Evolutionary conservation across 1,140 invertebrate genomes (phyloP).

Genomic region (Drosophila gunungcola): DNA sequence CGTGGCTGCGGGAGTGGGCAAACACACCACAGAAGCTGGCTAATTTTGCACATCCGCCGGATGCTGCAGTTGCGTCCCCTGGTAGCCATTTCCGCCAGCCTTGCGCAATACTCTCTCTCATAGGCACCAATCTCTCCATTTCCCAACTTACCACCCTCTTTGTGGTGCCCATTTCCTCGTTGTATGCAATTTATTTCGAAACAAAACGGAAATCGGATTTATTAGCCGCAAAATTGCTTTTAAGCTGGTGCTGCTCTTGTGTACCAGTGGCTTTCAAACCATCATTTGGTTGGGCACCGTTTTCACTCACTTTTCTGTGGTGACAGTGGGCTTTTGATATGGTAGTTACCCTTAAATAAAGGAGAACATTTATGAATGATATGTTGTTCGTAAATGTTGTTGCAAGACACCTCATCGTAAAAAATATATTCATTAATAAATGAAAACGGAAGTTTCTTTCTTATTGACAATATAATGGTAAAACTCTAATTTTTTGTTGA

Average conservation of each 20-base stretch:
- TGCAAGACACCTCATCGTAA: too few species aligned
- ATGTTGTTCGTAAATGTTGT: too few species aligned
- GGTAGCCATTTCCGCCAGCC: constrained; percentile 62
- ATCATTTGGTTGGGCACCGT: not conserved
- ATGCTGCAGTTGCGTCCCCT: constrained; percentile 40
- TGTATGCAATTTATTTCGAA: constrained; percentile 79
- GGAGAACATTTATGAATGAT: too few species aligned
- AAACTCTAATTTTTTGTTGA: too few species aligned
- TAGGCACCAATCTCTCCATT: constrained; percentile 8
- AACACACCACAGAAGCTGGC: constrained; percentile 51
- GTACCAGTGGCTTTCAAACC: constrained; percentile 62
- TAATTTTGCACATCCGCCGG: constrained; percentile 74
- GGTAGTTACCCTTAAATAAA: too few species aligned
- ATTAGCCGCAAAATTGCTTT: constrained; percentile 84
- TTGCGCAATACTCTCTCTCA: constrained; percentile 16
- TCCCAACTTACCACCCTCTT: not conserved
- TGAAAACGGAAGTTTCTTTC: too few species aligned
- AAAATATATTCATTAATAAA: too few species aligned
- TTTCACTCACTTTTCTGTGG: constrained; percentile 7
- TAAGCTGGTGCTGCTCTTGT: constrained; percentile 58
- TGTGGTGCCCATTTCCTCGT: constrained; percentile 16
- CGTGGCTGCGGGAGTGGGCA: not conserved
- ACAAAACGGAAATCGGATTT: constrained; percentile 83
- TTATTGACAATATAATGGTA: too few species aligned
- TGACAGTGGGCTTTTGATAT: constrained; percentile 17